Evolutionary conservation across 2,888 invertebrate genomes (phyloP).

Genomic region (Torymus texanus): DNA sequence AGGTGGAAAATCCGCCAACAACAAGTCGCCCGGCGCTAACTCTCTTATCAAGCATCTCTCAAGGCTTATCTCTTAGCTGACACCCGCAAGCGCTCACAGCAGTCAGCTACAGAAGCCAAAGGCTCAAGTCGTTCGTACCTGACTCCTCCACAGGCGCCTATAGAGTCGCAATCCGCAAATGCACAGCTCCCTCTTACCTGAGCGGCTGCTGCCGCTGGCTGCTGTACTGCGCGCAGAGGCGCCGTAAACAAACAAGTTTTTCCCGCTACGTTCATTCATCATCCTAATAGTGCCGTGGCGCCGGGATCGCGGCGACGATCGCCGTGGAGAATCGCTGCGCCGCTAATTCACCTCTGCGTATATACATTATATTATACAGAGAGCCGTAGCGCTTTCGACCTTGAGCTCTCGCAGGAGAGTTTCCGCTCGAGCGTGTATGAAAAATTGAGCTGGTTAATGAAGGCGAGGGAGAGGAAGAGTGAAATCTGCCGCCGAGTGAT

Average conservation of each 20-base stretch:
- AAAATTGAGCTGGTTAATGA: conserved; percentile 37
- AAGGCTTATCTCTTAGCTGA: conserved; percentile 1
- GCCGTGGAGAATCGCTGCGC: conserved; percentile 34
- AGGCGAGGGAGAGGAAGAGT: too few species aligned
- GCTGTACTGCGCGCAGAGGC: background rate
- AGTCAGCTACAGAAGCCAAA: too few species aligned
- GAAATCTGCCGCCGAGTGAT: background rate
- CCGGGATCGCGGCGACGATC: conserved; percentile 43
- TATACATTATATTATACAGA: too few species aligned
- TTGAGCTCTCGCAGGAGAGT: conserved; percentile 9
- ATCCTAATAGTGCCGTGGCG: conserved; percentile 63
- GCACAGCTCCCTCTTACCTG: conserved; percentile 3
- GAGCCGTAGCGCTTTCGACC: background rate
- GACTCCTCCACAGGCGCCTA: too few species aligned
- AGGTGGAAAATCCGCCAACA: too few species aligned
- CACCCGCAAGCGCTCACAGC: too few species aligned
- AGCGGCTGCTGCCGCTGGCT: background rate
- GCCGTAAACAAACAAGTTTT: conserved; percentile 65
- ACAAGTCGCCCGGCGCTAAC: conserved; percentile 26
- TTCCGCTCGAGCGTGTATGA: conserved; percentile 26
- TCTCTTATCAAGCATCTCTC: background rate
- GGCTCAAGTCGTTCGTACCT: too few species aligned
- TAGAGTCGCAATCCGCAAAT: too few species aligned
- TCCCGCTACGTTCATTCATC: conserved; percentile 64
- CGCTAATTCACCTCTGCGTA: conserved; percentile 17